Base-by-base conservation (phyloP, 2,888 invertebrate genomes). In the Syrphus vitripennis region DNA sequence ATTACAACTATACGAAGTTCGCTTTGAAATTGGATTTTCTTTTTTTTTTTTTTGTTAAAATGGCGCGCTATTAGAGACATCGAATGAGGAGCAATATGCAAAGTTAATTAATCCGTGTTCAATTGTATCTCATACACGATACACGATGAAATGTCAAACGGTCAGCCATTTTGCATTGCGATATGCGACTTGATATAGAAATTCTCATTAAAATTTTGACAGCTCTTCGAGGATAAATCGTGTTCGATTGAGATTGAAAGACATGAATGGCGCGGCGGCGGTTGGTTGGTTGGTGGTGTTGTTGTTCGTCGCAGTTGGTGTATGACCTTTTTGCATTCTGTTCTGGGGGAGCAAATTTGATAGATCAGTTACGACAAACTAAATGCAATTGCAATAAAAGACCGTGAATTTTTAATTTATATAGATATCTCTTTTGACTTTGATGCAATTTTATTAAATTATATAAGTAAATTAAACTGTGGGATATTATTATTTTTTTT, bases 161-260 rank as follows among this genome's bases (percentile, higher is more conserved):
- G 67, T 29, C 69, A 77, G 21, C 77, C 67, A 53, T 55, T 75
- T 81, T 31, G 70, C 26, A 53, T 45, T 34, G 40, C 55, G 14
- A 55, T 67, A 42, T 40, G 48, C 26, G 48, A 29, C 29, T 34
- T 31, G 37, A 26, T 37, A 59, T 37, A 50, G 50, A 63, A 82
- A 74, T 74, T 82, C 82, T 82, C 86, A 86, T 86, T 86, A 82
- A 86, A 78, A 74, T 82, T 86, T 86, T 82, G 86, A 86, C 86
- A 82, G 81, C 63, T 74, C 81, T 74, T 86, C 82, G 86, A 82
- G 81, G 84, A 76, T 84, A 84, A 82, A 82, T 78, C 81, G 84
- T 80, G 74, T 80, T 70, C 50, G 48, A 50, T 67, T 71, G 80
- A 80, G 61, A 80, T 76, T 84, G 75, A 76, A 76, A 71, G 80